phyloP scores from a whole-genome alignment of 2,888 invertebrate genomes.

The Crematogaster levior region DNA sequence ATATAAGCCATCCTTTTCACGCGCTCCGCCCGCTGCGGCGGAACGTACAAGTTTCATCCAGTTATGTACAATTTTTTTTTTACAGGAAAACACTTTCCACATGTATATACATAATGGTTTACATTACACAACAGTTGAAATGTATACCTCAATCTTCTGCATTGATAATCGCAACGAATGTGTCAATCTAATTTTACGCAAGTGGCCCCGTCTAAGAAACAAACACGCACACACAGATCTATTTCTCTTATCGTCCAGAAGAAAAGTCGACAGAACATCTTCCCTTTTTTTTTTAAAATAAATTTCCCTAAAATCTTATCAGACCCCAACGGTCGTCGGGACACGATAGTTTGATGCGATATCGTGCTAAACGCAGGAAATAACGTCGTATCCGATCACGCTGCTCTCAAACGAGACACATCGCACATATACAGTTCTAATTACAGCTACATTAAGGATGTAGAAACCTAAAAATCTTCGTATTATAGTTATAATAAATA shows the following conservation, averaged over 20 bases:
- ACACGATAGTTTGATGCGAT: not conserved
- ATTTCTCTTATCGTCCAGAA: not conserved
- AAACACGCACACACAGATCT: not conserved
- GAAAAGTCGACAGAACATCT: not conserved
- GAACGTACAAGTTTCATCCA: constrained; percentile 64
- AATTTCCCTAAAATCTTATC: not conserved
- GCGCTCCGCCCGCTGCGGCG: constrained; percentile 40
- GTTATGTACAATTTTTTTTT: constrained; percentile 81
- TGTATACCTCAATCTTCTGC: constrained; percentile 49
- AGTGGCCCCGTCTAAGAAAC: constrained; percentile 60
- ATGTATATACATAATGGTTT: constrained; percentile 74
- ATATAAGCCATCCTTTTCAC: constrained; percentile 55
- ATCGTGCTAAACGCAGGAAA: not conserved
- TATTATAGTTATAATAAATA: constrained; percentile 81
- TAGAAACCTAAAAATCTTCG: constrained; percentile 79
- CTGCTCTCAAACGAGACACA: constrained; percentile 57
- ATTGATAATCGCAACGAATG: constrained; percentile 36
- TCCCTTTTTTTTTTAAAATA: not conserved
- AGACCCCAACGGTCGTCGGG: not conserved
- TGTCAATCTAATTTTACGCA: constrained; percentile 55
- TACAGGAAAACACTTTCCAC: constrained; percentile 78
- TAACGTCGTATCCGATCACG: constrained; percentile 17
- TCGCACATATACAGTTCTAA: constrained; percentile 67
- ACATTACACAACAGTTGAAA: constrained; percentile 78
- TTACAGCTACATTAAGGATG: constrained; percentile 76